Conservation (phyloP, 2,888 invertebrate species). For the Dolichopus griseipennis region DNA sequence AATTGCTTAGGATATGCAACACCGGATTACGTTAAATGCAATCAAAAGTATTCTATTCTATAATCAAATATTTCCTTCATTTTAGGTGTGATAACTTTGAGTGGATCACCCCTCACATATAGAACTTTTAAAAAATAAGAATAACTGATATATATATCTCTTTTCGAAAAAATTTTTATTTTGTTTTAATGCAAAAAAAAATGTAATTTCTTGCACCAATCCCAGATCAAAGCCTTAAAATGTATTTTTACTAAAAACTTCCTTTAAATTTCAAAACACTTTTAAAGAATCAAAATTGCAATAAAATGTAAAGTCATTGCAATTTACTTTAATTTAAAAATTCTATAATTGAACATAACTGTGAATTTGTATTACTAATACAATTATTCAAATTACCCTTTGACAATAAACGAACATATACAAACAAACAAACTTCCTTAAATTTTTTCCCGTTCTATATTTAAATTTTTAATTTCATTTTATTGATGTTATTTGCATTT, state of each 20-base stretch:
- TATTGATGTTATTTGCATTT: slow-evolving; percentile 6
- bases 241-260: neutral
- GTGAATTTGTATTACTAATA: neutral
- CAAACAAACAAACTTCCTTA: neutral
- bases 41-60: too few relatives aligned
- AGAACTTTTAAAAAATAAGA: too few relatives aligned
- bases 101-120: too few relatives aligned
- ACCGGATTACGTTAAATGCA: too few relatives aligned
- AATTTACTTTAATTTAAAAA: neutral
- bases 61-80: too few relatives aligned
- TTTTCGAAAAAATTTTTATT: too few relatives aligned
- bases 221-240: neutral
- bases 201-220: too few relatives aligned
- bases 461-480: neutral
- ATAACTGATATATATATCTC: too few relatives aligned
- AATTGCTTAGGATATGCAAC: too few relatives aligned
- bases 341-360: too few relatives aligned
- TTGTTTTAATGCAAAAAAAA: too few relatives aligned
- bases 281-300: neutral
- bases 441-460: neutral
- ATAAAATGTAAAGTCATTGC: neutral
- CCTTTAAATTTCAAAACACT: neutral
- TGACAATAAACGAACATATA: neutral
- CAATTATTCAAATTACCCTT: neutral
- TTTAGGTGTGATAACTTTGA: too few relatives aligned